Conservation (phyloP, 37 sponge, comb jelly and placozoan genomes). For the Dysidea cf. avara region DNA sequence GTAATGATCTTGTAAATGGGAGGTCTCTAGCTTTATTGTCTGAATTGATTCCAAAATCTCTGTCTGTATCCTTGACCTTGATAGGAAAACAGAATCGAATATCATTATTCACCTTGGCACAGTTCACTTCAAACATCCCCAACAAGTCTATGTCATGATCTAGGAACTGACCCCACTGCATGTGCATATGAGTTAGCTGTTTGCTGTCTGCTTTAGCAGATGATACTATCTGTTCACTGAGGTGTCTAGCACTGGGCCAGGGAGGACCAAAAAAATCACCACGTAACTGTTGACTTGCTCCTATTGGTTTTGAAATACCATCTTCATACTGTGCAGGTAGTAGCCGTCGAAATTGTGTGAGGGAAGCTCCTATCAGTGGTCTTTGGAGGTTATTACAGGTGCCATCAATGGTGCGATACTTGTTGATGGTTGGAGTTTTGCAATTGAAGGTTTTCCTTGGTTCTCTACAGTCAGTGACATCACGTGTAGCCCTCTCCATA, state of each 20-base stretch:
- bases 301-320: slow-evolving; percentile 13
- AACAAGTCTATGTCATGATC: slow-evolving; percentile 81
- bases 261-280: slow-evolving; percentile 50
- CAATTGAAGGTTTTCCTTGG: too few relatives aligned
- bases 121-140: slow-evolving; percentile 45
- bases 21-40: slow-evolving; percentile 49
- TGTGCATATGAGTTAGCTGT: slow-evolving; percentile 44
- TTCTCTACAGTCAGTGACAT: too few relatives aligned
- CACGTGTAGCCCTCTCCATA: too few relatives aligned
- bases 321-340: slow-evolving; percentile 76
- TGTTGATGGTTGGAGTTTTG: neutral
- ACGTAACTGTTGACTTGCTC: too few relatives aligned
- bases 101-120: slow-evolving; percentile 28
- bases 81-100: slow-evolving; percentile 63
- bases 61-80: slow-evolving; percentile 31
- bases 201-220: slow-evolving; percentile 29
- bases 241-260: slow-evolving; percentile 56
- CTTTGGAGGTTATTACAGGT: slow-evolving; percentile 83
- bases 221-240: slow-evolving; percentile 31
- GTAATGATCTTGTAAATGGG: slow-evolving; percentile 54
- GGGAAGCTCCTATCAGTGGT: slow-evolving; percentile 64
- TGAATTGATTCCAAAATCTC: slow-evolving; percentile 35
- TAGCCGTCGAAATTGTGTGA: slow-evolving; percentile 51
- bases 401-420: slow-evolving; percentile 63
- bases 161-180: slow-evolving; percentile 94